A percentile compares a stretch with the other conserved stretches of the same genome.
Conservation (phyloP, 1,140 invertebrate genomes). For the Camponotus floridanus region DNA sequence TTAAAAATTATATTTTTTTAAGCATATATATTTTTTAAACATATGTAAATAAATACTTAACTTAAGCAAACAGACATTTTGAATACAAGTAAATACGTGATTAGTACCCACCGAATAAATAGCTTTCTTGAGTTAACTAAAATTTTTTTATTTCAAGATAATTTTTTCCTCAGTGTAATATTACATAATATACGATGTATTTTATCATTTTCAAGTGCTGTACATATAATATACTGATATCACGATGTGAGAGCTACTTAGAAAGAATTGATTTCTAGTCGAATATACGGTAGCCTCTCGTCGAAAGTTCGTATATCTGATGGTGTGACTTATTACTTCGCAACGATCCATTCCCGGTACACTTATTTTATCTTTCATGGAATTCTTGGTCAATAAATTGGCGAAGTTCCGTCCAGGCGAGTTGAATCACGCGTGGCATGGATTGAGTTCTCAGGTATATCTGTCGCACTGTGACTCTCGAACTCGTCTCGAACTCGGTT, state of each 20-base stretch:
- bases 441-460: conserved; percentile 53
- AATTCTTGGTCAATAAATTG: conserved; percentile 63
- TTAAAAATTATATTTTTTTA: too few relatives aligned
- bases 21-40: too few relatives aligned
- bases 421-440: conserved; percentile 38
- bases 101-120: too few relatives aligned
- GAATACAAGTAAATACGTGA: too few relatives aligned
- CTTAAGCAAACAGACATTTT: too few relatives aligned
- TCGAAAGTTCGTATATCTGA: background rate
- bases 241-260: too few relatives aligned
- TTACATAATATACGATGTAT: background rate
- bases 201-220: background rate
- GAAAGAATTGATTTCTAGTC: conserved; percentile 11
- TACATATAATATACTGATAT: background rate
- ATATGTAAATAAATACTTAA: too few relatives aligned
- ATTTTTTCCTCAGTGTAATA: too few relatives aligned
- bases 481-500: conserved; percentile 73
- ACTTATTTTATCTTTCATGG: conserved; percentile 46
- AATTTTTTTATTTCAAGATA: too few relatives aligned
- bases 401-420: conserved; percentile 50
- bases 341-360: background rate
- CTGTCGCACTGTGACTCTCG: conserved; percentile 12
- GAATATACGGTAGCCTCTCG: background rate
- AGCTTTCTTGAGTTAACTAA: too few relatives aligned
- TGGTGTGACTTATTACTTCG: conserved; percentile 39